Percentiles rank a stretch among this genome's conserved stretches.
Conservation (phyloP, 1,140 invertebrate species). For the Orchestia grillus region DNA sequence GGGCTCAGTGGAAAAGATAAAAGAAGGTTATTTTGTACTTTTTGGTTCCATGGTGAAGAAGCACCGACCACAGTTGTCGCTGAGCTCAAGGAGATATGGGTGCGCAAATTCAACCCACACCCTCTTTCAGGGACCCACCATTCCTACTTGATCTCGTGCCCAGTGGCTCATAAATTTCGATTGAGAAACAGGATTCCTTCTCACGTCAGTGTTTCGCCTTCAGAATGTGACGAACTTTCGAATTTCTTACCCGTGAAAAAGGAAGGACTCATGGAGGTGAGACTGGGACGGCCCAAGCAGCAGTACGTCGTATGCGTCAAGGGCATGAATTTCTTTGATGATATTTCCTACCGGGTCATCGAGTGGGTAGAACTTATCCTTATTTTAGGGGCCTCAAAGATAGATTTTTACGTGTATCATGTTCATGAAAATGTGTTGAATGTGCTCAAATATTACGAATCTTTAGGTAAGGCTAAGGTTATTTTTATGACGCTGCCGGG, state of each 20-base stretch:
- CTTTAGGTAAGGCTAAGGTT: conserved; percentile 69
- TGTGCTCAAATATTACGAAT: conserved; percentile 71
- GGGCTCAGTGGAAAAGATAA: neutral
- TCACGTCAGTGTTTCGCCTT: conserved; percentile 33
- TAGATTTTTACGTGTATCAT: conserved; percentile 72
- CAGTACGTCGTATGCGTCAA: conserved; percentile 74
- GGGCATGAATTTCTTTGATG: conserved; percentile 73
- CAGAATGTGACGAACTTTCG: neutral
- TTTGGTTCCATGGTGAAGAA: conserved; percentile 30
- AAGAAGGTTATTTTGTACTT: conserved; percentile 10
- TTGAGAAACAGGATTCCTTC: conserved; percentile 62
- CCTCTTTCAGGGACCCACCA: conserved; percentile 48
- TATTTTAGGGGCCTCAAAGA: conserved; percentile 72
- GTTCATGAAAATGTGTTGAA: conserved; percentile 71
- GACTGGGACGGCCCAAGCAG: conserved; percentile 42
- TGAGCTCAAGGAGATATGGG: conserved; percentile 55
- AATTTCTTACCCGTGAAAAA: conserved; percentile 9
- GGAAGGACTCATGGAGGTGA: neutral
- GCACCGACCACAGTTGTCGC: neutral
- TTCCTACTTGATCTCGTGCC: conserved; percentile 55
- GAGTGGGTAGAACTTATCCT: conserved; percentile 73
- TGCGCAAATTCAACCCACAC: neutral
- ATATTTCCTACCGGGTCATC: conserved; percentile 71
- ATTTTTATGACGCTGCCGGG: conserved; percentile 83
- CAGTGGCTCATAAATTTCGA: conserved; percentile 60